Conservation (phyloP, 2,888 invertebrate species). For the Trichacis sp. region DNA sequence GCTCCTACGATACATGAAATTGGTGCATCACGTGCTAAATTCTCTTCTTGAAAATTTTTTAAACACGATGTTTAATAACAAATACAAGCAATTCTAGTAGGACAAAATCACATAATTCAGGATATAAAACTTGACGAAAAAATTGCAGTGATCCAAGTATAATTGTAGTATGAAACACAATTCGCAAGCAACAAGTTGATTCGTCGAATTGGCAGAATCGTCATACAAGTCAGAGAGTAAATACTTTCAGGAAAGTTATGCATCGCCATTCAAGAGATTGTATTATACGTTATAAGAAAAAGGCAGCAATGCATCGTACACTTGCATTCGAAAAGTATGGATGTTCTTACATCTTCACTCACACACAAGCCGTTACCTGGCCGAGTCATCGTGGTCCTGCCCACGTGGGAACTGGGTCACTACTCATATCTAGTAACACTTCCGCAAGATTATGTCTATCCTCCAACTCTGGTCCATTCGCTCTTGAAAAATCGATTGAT, state of each 20-base stretch:
- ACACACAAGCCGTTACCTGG: constrained; percentile 43
- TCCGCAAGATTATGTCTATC: constrained; percentile 27
- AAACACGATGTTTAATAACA: too few relatives aligned
- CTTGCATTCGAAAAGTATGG: neutral
- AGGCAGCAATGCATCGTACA: neutral
- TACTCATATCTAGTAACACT: constrained; percentile 20
- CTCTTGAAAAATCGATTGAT: neutral
- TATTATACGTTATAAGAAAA: neutral
- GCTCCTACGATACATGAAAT: too few relatives aligned
- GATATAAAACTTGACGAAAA: too few relatives aligned
- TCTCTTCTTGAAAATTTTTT: too few relatives aligned
- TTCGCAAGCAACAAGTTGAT: too few relatives aligned
- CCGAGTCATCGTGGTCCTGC: constrained; percentile 48
- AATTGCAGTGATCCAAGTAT: too few relatives aligned
- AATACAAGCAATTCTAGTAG: too few relatives aligned
- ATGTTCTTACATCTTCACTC: constrained; percentile 1
- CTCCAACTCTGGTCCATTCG: constrained; percentile 30
- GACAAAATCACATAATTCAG: too few relatives aligned
- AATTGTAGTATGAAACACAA: too few relatives aligned
- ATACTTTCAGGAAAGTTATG: neutral
- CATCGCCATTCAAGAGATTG: neutral
- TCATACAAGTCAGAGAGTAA: too few relatives aligned
- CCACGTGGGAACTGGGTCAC: constrained; percentile 52
- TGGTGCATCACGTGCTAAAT: too few relatives aligned
- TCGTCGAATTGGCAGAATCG: too few relatives aligned